Evolutionary conservation across 2,797 vertebrate species (phyloP).

Genomic region (Centroberyx gerrardi): DNA sequence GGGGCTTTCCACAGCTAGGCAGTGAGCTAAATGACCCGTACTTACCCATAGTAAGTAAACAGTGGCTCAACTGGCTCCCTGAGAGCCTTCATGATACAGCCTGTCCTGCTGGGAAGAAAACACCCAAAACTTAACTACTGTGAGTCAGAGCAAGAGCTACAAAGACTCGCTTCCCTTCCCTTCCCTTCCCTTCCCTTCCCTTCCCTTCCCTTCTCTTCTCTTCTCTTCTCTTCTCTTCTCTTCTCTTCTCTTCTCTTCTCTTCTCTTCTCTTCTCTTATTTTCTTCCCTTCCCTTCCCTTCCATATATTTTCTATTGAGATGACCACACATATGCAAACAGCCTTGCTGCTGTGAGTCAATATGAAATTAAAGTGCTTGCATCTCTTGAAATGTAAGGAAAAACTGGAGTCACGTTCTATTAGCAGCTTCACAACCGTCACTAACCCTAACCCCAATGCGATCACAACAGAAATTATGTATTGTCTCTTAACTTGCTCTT

Average conservation of each 20-base stretch:
- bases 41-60: slow-evolving; percentile 56
- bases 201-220: no score
- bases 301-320: neutral
- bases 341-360: neutral
- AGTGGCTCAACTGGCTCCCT: slow-evolving; percentile 64
- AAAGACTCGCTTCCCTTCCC: no score
- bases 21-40: slow-evolving; percentile 71
- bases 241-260: no score
- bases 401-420: neutral
- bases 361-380: neutral
- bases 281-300: no score
- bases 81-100: slow-evolving; percentile 67
- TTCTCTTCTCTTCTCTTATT: no score
- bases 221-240: no score
- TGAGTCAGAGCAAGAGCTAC: neutral
- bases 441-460: neutral
- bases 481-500: neutral
- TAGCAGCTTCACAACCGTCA: no score
- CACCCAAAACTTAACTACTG: neutral
- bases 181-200: no score
- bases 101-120: slow-evolving; percentile 56
- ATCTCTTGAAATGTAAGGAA: neutral
- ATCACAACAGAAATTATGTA: no score
- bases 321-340: neutral
- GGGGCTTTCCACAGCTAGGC: slow-evolving; percentile 63